phyloP scores from a whole-genome alignment of 2,113 vertebrate species.

The Dunckerocampus dactyliophorus region DNA sequence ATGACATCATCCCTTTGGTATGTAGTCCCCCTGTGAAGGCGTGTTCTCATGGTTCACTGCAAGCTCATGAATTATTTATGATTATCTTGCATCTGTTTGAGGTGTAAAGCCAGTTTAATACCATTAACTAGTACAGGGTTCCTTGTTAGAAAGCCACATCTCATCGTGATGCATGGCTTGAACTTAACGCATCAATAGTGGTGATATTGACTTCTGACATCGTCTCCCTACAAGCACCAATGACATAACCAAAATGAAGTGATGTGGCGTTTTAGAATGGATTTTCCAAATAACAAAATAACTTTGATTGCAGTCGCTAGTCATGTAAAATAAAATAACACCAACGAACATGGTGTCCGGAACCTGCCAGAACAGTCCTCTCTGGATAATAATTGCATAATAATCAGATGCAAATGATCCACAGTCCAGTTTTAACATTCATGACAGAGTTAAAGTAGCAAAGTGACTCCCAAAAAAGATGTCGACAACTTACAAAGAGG shows the following conservation, averaged over 20 bases:
- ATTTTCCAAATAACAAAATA: not conserved
- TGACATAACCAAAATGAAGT: not conserved
- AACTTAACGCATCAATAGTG: slow-evolving; percentile 7
- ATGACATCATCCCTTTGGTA: slow-evolving; percentile 50
- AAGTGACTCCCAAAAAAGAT: not conserved
- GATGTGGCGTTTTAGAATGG: not conserved
- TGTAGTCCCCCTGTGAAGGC: slow-evolving; percentile 7
- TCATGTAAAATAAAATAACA: not conserved
- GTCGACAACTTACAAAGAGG: too few relatives aligned
- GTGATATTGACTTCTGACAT: slow-evolving; percentile 5
- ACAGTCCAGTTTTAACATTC: not conserved
- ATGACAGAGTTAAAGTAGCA: not conserved
- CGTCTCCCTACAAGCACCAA: not conserved
- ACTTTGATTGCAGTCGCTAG: not conserved
- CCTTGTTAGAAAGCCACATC: not conserved
- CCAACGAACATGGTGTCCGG: not conserved
- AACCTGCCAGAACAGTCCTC: not conserved
- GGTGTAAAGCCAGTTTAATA: not conserved
- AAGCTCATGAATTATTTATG: slow-evolving; percentile 39
- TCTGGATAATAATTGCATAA: not conserved
- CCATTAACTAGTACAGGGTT: not conserved
- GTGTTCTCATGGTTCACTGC: not conserved
- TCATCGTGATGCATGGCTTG: not conserved
- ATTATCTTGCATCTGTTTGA: slow-evolving; percentile 15
- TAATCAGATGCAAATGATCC: not conserved